These are phyloP conservation scores for Sorex maritimensis DNA, from an alignment of 2,797 vertebrate species.

Conservation along the genomic window DNA sequence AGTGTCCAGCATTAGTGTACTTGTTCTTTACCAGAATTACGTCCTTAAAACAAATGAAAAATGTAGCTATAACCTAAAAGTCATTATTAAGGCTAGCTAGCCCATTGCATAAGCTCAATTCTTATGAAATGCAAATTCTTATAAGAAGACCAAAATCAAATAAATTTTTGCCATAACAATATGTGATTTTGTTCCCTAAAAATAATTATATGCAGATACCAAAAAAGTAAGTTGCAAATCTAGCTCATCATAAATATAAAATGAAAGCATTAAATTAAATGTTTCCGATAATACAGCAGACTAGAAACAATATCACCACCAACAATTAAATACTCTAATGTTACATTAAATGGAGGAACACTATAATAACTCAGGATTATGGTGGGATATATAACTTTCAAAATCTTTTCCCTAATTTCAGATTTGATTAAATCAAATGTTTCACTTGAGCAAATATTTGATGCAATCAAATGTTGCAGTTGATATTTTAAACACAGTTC, in stretches of 20 bases:
- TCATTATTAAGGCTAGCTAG: neutral
- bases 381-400: neutral
- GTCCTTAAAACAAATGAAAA: conserved; percentile 64
- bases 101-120: conserved; percentile 34
- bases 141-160: conserved; percentile 21
- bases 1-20: neutral
- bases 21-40: conserved; percentile 33
- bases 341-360: conserved; percentile 38
- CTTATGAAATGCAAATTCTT: conserved; percentile 37
- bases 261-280: conserved; percentile 38
- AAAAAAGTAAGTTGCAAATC: conserved; percentile 22
- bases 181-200: conserved; percentile 36
- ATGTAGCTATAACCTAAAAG: conserved; percentile 46
- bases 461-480: conserved; percentile 66
- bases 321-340: conserved; percentile 13
- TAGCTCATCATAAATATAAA: conserved; percentile 31
- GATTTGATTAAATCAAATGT: conserved; percentile 56
- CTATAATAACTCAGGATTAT: conserved; percentile 21
- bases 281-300: conserved; percentile 4
- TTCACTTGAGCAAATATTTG: conserved; percentile 51
- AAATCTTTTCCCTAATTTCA: conserved; percentile 50
- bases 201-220: conserved; percentile 61
- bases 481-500: conserved; percentile 43
- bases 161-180: conserved; percentile 46
- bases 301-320: conserved; percentile 30